A percentile compares a stretch with the other conserved stretches of the same genome.
These are phyloP conservation scores for Botia kubotai DNA, from an alignment of 2,797 vertebrate genomes.

Conservation along the genomic window DNA sequence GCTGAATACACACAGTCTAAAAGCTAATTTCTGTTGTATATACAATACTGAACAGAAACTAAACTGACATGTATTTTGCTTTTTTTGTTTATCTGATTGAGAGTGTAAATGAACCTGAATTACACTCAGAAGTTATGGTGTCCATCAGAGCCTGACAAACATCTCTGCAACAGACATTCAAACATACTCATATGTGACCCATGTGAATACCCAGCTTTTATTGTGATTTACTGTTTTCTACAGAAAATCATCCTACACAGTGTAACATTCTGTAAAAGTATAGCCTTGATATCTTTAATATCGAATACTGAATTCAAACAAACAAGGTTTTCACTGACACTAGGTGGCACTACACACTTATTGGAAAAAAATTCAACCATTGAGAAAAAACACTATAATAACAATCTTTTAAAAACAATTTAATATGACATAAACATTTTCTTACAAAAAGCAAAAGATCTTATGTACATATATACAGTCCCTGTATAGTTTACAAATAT, in stretches of 20 bases:
- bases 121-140: not conserved
- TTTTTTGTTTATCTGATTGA: not conserved
- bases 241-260: too few species aligned
- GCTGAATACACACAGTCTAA: constrained; percentile 20
- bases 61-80: not conserved
- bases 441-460: constrained; percentile 61
- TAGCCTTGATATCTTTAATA: too few species aligned
- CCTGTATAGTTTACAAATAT: constrained; percentile 68
- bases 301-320: not conserved
- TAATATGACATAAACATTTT: constrained; percentile 49
- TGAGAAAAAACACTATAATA: not conserved
- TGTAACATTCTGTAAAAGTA: too few species aligned
- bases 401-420: constrained; percentile 9
- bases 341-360: constrained; percentile 15
- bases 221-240: too few species aligned
- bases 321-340: not conserved
- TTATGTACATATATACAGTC: constrained; percentile 72
- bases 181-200: not conserved
- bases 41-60: not conserved
- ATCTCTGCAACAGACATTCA: not conserved
- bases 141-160: not conserved
- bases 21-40: not conserved
- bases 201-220: too few species aligned
- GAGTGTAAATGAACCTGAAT: not conserved
- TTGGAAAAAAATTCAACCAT: not conserved